Evolutionary conservation across 2,797 vertebrate genomes (phyloP).

Genomic region (Enteromius anoplus): DNA sequence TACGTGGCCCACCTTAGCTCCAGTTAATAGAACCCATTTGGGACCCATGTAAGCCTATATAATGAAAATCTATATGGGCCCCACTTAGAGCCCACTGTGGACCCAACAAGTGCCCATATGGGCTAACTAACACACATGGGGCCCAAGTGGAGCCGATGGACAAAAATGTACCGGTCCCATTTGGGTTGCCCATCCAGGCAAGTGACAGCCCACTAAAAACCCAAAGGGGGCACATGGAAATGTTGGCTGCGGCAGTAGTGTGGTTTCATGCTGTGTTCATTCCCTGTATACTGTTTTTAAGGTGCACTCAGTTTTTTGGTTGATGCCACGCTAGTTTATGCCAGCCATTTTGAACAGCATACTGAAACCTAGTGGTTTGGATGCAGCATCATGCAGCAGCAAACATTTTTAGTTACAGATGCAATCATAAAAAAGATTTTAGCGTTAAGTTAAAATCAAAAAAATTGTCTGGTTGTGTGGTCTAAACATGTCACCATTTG

Average conservation of each 20-base stretch:
- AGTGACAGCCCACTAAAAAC: too few relatives aligned
- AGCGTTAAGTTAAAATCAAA: not conserved
- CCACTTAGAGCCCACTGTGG: too few relatives aligned
- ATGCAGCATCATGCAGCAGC: not conserved
- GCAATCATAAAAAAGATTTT: not conserved
- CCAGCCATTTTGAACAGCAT: not conserved
- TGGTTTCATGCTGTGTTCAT: not conserved
- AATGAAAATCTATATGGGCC: too few relatives aligned
- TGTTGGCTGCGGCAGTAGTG: not conserved
- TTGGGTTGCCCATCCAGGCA: too few relatives aligned
- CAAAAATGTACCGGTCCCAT: too few relatives aligned
- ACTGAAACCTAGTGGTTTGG: slow-evolving; percentile 4
- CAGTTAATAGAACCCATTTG: too few relatives aligned
- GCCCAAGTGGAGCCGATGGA: too few relatives aligned
- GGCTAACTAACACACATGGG: too few relatives aligned
- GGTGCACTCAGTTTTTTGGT: not conserved
- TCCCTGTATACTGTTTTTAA: not conserved
- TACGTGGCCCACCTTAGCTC: too few relatives aligned
- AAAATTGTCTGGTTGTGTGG: not conserved
- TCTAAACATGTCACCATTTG: not conserved
- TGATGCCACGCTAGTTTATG: not conserved
- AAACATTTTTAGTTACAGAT: not conserved
- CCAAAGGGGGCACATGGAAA: too few relatives aligned
- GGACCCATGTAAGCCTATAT: too few relatives aligned
- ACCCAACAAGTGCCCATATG: too few relatives aligned